Base-by-base conservation (phyloP, 2,113 vertebrate species). In the Numida meleagris region DNA sequence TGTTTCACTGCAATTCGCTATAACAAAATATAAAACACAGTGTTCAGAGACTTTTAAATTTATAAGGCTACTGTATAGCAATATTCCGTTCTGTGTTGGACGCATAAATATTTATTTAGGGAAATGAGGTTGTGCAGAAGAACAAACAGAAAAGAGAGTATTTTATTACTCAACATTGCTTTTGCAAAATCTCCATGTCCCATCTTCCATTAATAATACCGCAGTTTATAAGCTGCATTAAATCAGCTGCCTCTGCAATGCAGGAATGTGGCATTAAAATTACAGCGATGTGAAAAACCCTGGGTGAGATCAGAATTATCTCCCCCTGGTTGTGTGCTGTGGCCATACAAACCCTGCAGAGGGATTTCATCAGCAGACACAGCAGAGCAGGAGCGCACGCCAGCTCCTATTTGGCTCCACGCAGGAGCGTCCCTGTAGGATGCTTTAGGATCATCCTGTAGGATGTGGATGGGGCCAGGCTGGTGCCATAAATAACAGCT, bases 211-310 rank as follows among this genome's bases (percentile, higher is more conserved):
- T 92, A 95, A 94, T 95, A 94, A 96, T n/a, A 76, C 53, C 38
- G 19, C 72, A 36, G 50, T 95, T 95, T 94, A 95, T 89, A 92
- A 93, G 73, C 91, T 89, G 95, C 92, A 86, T 95, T 96, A 95
- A 96, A 95, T 96, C 95, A 95, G 89, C 88, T 91, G 86, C 82
- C 94, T 90, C 96, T 95, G 96, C 96, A 96, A 88, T 96, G 96
- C 96, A 96, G 96, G 95, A 96, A 82, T 20, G 5, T 24, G 63
- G 72, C 89, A 89, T 91, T 86, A 91, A 92, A 94, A 87, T 94
- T 74, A 74, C 42, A 95, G 84, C 29, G 3, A 76, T 42, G 75
- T 59, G 24, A 45, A 68, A 88, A 67, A 19, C 19, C 40, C 75
- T 23, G 87, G 53, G 42, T 70, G 82, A 92, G 75, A 82, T 57